Conservation (phyloP, 2,797 vertebrate species). For the Hafferia zeledoni region DNA sequence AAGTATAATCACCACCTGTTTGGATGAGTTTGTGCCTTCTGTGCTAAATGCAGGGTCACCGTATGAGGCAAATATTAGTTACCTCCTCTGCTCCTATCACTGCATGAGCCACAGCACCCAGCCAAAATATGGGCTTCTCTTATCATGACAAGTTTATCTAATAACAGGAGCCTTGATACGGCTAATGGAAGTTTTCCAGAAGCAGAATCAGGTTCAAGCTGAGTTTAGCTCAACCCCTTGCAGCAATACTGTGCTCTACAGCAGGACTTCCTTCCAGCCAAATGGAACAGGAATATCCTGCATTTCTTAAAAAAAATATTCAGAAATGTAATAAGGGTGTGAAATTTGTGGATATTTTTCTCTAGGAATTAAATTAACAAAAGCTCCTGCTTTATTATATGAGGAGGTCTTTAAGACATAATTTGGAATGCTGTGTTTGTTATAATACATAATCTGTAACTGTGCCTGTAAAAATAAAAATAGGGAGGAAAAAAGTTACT, state of each 20-base stretch:
- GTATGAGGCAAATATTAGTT: neutral
- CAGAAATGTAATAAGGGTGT: neutral
- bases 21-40: slow-evolving; percentile 20
- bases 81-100: neutral
- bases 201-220: neutral
- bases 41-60: slow-evolving; percentile 19
- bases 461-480: neutral
- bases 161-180: neutral
- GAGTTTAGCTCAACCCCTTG: neutral
- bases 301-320: neutral
- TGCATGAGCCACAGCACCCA: neutral
- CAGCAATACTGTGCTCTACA: neutral
- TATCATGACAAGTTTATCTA: neutral
- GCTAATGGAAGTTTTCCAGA: slow-evolving; percentile 11
- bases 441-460: neutral
- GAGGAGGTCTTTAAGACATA: neutral
- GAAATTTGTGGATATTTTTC: neutral
- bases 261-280: neutral
- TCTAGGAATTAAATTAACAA: neutral
- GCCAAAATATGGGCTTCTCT: slow-evolving; percentile 40
- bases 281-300: neutral
- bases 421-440: neutral
- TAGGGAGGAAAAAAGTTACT: neutral
- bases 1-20: slow-evolving; percentile 38
- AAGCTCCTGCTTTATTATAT: neutral